These are phyloP conservation scores for Acleris cristana DNA, from an alignment of 2,888 invertebrate species.

Conservation along the genomic window DNA sequence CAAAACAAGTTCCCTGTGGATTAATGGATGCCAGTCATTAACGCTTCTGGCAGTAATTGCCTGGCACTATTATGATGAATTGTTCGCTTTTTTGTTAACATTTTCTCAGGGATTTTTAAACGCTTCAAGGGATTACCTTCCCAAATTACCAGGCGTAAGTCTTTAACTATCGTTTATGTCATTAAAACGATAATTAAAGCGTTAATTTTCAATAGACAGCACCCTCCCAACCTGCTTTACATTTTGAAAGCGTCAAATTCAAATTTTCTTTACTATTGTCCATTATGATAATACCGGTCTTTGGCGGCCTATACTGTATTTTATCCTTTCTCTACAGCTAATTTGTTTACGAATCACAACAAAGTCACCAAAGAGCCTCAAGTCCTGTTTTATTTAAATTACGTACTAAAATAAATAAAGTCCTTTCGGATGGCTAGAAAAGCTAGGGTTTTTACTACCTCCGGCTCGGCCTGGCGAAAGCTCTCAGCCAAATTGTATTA, in stretches of 20 bases:
- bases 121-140: slow-evolving; percentile 68
- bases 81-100: slow-evolving; percentile 73
- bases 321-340: slow-evolving; percentile 64
- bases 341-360: slow-evolving; percentile 75
- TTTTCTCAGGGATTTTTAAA: slow-evolving; percentile 71
- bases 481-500: slow-evolving; percentile 81
- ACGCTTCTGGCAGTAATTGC: slow-evolving; percentile 80
- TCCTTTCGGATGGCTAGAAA: slow-evolving; percentile 60
- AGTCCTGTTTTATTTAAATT: slow-evolving; percentile 80
- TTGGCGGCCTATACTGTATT: slow-evolving; percentile 47
- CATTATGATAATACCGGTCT: slow-evolving; percentile 26
- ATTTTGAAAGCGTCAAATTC: slow-evolving; percentile 4
- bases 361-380: slow-evolving; percentile 74
- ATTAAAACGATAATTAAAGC: slow-evolving; percentile 59
- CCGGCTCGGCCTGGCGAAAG: slow-evolving; percentile 58
- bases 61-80: slow-evolving; percentile 80
- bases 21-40: slow-evolving; percentile 79
- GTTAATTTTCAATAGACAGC: slow-evolving; percentile 49
- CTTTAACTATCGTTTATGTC: slow-evolving; percentile 53
- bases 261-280: slow-evolving; percentile 22
- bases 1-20: slow-evolving; percentile 76
- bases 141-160: slow-evolving; percentile 58
- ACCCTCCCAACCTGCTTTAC: slow-evolving; percentile 27
- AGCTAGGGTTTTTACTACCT: slow-evolving; percentile 67
- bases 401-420: slow-evolving; percentile 78